A percentile compares a stretch with the other conserved stretches of the same genome.
Evolutionary conservation across 2,888 invertebrate genomes (phyloP).

Genomic region (Macrosoma leucophasiata): DNA sequence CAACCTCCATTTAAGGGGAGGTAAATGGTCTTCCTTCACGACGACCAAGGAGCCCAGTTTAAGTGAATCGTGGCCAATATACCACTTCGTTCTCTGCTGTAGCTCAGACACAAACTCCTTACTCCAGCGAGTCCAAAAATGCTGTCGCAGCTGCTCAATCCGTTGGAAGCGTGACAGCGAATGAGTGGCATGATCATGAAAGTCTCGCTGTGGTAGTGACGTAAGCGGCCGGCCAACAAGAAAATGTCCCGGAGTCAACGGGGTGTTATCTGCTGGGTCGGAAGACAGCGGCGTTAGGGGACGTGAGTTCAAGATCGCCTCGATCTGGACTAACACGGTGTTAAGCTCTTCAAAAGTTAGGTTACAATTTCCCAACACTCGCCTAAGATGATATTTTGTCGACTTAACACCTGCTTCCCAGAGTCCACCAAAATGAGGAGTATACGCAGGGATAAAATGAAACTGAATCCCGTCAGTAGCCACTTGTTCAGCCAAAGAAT

Average conservation of each 20-base stretch:
- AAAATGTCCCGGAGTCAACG: slow-evolving; percentile 9
- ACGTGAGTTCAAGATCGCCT: slow-evolving; percentile 1
- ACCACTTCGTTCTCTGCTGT: slow-evolving; percentile 18
- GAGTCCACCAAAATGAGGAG: slow-evolving; percentile 11
- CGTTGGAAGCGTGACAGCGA: slow-evolving; percentile 10
- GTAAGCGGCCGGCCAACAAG: slow-evolving; percentile 10
- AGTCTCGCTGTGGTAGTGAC: slow-evolving; percentile 6
- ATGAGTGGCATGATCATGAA: background rate
- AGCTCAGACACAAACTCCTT: slow-evolving; percentile 19
- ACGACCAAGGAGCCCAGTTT: slow-evolving; percentile 12
- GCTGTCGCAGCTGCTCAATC: slow-evolving; percentile 14
- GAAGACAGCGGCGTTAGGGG: slow-evolving; percentile 2
- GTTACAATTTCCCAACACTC: slow-evolving; percentile 10
- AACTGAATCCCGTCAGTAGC: slow-evolving; percentile 11
- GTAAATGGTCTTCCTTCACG: slow-evolving; percentile 10
- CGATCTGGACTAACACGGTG: background rate
- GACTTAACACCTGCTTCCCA: slow-evolving; percentile 12
- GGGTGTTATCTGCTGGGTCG: background rate
- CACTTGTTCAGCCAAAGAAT: slow-evolving; percentile 8
- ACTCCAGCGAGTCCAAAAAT: slow-evolving; percentile 23
- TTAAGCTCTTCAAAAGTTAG: slow-evolving; percentile 8
- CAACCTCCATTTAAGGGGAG: slow-evolving; percentile 11
- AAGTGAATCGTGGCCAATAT: background rate
- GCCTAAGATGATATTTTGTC: slow-evolving; percentile 7
- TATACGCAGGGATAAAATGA: slow-evolving; percentile 6